A percentile compares a stretch with the other conserved stretches of the same genome.
These are phyloP conservation scores for Intellagama lesueurii DNA, from an alignment of 2,797 vertebrate species.

Conservation along the genomic window DNA sequence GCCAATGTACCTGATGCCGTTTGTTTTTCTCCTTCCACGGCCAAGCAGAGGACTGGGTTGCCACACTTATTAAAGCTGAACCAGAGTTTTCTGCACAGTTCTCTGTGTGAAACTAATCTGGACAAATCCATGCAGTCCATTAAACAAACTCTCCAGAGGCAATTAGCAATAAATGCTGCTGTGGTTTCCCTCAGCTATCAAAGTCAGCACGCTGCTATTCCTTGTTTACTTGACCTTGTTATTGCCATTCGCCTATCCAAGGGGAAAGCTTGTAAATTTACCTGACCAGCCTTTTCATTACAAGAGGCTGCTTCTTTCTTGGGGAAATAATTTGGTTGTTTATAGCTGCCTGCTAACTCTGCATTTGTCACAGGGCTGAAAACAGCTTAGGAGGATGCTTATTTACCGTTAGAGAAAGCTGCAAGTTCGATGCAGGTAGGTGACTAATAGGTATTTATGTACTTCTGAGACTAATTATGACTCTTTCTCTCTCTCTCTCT, in stretches of 20 bases:
- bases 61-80: background rate
- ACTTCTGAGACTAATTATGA: too few species aligned
- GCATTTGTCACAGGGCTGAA: background rate
- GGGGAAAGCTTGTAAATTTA: constrained; percentile 18
- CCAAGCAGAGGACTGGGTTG: background rate
- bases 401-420: too few species aligned
- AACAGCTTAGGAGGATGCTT: background rate
- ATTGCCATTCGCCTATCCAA: background rate
- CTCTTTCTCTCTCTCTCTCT: too few species aligned
- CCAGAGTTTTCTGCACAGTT: constrained; percentile 25
- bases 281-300: background rate
- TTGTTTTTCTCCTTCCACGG: background rate
- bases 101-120: constrained; percentile 8
- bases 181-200: constrained; percentile 29
- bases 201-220: constrained; percentile 7
- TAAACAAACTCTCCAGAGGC: constrained; percentile 27
- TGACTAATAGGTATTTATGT: too few species aligned
- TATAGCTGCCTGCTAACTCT: background rate
- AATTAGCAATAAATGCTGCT: constrained; percentile 42
- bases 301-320: constrained; percentile 15
- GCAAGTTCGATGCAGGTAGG: background rate
- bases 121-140: constrained; percentile 33
- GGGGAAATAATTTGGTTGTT: background rate
- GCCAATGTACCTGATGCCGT: background rate
- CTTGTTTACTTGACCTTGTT: constrained; percentile 29